phyloP scores from a whole-genome alignment of 2,113 vertebrate species.

The Daboia siamensis region DNA sequence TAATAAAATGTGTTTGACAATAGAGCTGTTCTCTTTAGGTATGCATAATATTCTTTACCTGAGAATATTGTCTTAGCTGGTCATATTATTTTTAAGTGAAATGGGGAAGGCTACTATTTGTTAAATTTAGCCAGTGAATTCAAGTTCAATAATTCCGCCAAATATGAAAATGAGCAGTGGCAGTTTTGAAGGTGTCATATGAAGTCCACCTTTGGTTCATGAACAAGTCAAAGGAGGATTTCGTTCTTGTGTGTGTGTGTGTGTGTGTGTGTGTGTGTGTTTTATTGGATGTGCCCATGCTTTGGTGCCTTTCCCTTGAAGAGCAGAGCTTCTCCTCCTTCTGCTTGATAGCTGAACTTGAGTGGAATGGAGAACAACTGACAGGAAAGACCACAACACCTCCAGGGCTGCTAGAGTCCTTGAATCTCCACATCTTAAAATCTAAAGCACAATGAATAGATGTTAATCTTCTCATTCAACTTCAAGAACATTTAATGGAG shows the following conservation, averaged over 20 bases:
- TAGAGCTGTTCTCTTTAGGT: neutral
- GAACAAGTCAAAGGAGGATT: neutral
- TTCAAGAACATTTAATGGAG: fast-evolving
- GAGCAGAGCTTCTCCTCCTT: neutral
- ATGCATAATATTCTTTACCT: neutral
- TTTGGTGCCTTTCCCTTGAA: too few species aligned
- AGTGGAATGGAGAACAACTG: neutral
- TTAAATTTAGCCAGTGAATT: neutral
- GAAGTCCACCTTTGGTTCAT: neutral
- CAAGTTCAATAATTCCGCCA: neutral
- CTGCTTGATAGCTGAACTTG: too few species aligned
- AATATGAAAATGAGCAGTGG: neutral
- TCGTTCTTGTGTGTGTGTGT: neutral
- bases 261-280: neutral
- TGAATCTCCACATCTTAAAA: conserved; percentile 1
- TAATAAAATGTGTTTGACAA: neutral
- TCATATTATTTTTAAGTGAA: neutral
- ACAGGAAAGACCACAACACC: neutral
- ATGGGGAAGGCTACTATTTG: neutral
- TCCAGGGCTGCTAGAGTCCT: neutral
- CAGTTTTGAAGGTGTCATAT: neutral
- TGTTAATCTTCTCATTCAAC: neutral
- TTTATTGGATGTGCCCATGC: neutral
- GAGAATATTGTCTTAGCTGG: neutral
- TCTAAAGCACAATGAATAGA: conserved; percentile 32